A percentile compares a stretch with the other conserved stretches of the same genome.
These are phyloP conservation scores for Agriotes lineatus DNA, from an alignment of 2,888 invertebrate genomes.

Conservation along the genomic window DNA sequence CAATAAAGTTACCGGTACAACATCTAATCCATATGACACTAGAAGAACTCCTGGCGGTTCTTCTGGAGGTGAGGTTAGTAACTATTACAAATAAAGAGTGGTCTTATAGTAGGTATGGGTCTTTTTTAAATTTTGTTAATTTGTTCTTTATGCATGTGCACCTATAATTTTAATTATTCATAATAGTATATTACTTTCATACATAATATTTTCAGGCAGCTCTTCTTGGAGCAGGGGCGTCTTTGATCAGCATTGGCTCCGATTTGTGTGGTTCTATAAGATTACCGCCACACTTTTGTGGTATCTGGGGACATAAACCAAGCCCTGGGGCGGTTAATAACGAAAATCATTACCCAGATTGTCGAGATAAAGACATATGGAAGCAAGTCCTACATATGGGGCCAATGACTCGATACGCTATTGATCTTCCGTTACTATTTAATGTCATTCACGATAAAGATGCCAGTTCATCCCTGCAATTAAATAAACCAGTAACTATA, in stretches of 20 bases:
- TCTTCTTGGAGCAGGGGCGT: conserved; percentile 83
- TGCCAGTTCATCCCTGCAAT: background rate
- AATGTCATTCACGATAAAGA: no score
- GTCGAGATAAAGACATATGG: conserved; percentile 72
- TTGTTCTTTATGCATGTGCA: no score
- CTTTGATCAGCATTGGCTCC: conserved; percentile 85
- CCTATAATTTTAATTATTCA: no score
- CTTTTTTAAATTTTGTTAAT: no score
- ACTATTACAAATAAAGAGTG: no score
- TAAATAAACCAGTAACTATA: no score
- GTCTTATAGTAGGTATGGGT: no score
- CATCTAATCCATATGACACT: conserved; percentile 86
- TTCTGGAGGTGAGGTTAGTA: conserved; percentile 86
- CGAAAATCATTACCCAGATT: conserved; percentile 78
- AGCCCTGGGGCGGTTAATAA: conserved; percentile 76
- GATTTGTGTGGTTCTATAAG: conserved; percentile 93
- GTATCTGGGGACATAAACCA: conserved; percentile 94
- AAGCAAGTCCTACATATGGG: conserved; percentile 83
- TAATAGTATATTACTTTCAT: background rate
- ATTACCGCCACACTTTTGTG: conserved; percentile 91
- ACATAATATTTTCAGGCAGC: conserved; percentile 75
- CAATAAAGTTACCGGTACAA: conserved; percentile 82
- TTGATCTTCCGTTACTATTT: conserved; percentile 82
- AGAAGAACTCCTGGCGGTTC: conserved; percentile 86
- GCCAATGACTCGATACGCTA: conserved; percentile 89